Evolutionary conservation across 2,888 invertebrate species (phyloP).

Genomic region (Parapristionchus giblindavisi): DNA sequence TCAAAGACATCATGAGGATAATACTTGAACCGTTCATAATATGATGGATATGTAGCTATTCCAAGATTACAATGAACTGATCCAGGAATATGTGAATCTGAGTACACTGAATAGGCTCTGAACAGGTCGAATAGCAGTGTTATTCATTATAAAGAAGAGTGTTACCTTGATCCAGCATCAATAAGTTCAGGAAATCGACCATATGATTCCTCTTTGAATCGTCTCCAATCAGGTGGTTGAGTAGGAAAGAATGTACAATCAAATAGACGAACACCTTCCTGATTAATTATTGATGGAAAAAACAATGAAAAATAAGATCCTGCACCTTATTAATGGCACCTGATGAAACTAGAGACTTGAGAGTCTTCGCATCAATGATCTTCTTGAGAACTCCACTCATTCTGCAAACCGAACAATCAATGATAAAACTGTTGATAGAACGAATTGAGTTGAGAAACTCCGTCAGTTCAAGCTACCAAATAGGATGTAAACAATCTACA

Average conservation of each 20-base stretch:
- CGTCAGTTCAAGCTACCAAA: too few species aligned
- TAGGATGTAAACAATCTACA: too few species aligned
- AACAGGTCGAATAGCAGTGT: too few species aligned
- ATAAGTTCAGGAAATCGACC: conserved; percentile 48
- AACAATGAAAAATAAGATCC: neutral
- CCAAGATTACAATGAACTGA: conserved; percentile 51
- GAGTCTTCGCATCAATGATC: conserved; percentile 32
- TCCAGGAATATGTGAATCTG: conserved; percentile 46
- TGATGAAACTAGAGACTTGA: conserved; percentile 7
- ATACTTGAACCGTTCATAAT: conserved; percentile 46
- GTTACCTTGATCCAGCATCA: conserved; percentile 30
- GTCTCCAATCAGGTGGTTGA: conserved; percentile 40
- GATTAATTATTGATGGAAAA: neutral
- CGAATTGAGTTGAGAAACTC: too few species aligned
- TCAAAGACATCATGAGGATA: conserved; percentile 55
- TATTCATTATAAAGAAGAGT: too few species aligned
- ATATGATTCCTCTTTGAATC: conserved; percentile 46
- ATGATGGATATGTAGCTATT: conserved; percentile 51
- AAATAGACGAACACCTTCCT: conserved; percentile 40
- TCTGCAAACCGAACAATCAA: neutral
- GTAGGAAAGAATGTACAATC: conserved; percentile 39
- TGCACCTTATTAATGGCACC: conserved; percentile 34
- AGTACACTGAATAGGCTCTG: conserved; percentile 13
- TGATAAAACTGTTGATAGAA: neutral
- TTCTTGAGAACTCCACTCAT: conserved; percentile 32